Base-by-base conservation (phyloP, 2,113 vertebrate genomes). In the Odontophorus gujanensis region DNA sequence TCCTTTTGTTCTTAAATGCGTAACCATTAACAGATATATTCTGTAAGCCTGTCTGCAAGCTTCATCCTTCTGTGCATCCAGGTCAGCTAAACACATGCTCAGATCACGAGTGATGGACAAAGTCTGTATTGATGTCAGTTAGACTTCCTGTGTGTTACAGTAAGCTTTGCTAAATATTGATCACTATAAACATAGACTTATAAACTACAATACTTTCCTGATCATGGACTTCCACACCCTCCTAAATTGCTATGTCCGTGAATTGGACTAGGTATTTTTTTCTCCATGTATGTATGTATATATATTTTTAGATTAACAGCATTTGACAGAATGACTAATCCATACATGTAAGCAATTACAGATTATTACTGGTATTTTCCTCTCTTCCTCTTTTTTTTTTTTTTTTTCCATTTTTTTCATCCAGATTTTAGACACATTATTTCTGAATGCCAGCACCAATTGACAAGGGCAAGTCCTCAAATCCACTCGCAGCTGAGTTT, bases 401-500 rank as follows among this genome's bases (percentile, higher is more conserved):
- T 43, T 67, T 75, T 85, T 45, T 32, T 81, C 11, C 10, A 12
- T 2, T 51, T 76, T 80, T 87, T 89, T 42, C 51, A 8, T 69
- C 42, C 38, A 45, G 45, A 63, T 61, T 79, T 95, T 84, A 90
- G 57, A 51, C 3, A 1, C 22, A 36, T 76, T 85, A 34, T 90
- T 94, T 81, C 83, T 78, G 78, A 87, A 58, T 78, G 85, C 71
- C 50, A 74, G 67, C 48, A 65, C 62, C 48, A 78, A 16, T 59
- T 85, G 84, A 73, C 87, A 90, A 87, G 80, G 75, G n/a, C 58
- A 81, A 67, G 45, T 76, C 38, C 76, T 82, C 79, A 72, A 81
- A 68, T 19, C 43, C 50, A 66, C 42, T 81, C 75, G 26, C 34
- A 24, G 61, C 79, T 36, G 30, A 30, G 7, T n/a, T 76, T 67